A percentile compares a stretch with the other conserved stretches of the same genome.
Evolutionary conservation across 2,113 vertebrate genomes (phyloP).

Genomic region (Fregata magnificens): DNA sequence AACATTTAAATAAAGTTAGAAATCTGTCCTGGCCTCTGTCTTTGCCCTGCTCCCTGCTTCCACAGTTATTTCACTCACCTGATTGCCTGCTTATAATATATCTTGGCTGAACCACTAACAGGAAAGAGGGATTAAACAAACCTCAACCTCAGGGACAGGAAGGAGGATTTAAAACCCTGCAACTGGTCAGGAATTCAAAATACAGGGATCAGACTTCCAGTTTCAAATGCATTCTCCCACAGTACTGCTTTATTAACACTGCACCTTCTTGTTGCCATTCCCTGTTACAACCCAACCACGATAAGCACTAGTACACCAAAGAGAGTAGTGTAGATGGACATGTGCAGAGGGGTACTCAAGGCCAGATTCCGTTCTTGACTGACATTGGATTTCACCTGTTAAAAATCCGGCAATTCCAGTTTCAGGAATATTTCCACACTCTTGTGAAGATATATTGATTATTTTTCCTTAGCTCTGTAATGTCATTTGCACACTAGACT

Average conservation of each 20-base stretch:
- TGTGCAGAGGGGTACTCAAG: neutral
- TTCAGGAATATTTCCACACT: neutral
- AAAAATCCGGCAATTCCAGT: neutral
- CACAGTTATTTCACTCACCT: neutral
- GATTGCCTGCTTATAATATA: neutral
- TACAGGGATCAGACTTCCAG: neutral
- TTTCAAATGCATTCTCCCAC: neutral
- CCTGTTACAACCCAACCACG: neutral
- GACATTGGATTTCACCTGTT: neutral
- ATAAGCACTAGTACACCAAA: neutral
- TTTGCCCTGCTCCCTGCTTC: neutral
- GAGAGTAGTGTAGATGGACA: too few species aligned
- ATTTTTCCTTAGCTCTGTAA: neutral
- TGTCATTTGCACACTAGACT: fast-evolving
- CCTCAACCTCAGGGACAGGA: neutral
- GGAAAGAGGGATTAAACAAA: neutral
- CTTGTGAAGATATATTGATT: neutral
- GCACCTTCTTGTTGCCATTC: neutral
- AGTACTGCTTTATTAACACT: neutral
- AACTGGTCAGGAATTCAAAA: neutral
- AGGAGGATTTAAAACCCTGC: neutral
- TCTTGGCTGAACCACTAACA: neutral
- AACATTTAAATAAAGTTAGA: neutral
- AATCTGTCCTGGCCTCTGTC: neutral
- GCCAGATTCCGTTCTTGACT: neutral